These are phyloP conservation scores for Rhizoglyphus robini DNA, from an alignment of 1,140 invertebrate genomes.

Conservation along the genomic window DNA sequence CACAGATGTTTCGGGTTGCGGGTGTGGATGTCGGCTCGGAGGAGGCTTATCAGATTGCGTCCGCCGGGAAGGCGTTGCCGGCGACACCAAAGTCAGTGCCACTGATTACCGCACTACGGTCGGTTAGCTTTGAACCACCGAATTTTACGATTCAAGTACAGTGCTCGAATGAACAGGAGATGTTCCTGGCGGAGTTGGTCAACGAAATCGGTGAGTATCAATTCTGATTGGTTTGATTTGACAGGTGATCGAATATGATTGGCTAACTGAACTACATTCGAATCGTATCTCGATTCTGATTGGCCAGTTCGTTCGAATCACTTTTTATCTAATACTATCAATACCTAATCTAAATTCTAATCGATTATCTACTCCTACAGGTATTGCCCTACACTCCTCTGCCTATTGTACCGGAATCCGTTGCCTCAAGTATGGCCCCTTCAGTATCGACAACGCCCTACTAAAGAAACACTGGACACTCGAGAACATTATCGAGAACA, in stretches of 20 bases:
- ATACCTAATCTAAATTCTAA: too few relatives aligned
- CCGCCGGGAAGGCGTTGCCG: slow-evolving; percentile 60
- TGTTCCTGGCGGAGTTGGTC: slow-evolving; percentile 55
- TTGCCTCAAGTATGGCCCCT: slow-evolving; percentile 65
- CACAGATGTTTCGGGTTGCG: slow-evolving; percentile 57
- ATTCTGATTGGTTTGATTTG: too few relatives aligned
- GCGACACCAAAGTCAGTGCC: slow-evolving; percentile 36
- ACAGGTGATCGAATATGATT: not conserved
- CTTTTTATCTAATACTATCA: too few relatives aligned
- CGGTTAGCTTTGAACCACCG: slow-evolving; percentile 61
- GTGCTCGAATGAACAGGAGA: slow-evolving; percentile 62
- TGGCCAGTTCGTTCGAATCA: too few relatives aligned
- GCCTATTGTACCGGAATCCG: slow-evolving; percentile 63
- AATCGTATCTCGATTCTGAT: not conserved
- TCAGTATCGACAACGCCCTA: slow-evolving; percentile 57
- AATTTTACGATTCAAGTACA: slow-evolving; percentile 77
- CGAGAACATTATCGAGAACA: slow-evolving; percentile 55
- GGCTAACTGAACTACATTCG: not conserved
- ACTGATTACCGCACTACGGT: slow-evolving; percentile 49
- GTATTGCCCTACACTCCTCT: slow-evolving; percentile 52
- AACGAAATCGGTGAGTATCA: slow-evolving; percentile 73
- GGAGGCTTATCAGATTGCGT: slow-evolving; percentile 70
- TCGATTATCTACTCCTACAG: too few relatives aligned
- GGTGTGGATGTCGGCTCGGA: slow-evolving; percentile 68
- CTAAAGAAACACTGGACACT: slow-evolving; percentile 68